Evolutionary conservation across 2,797 vertebrate genomes (phyloP).

Genomic region (Sternotherus odoratus): DNA sequence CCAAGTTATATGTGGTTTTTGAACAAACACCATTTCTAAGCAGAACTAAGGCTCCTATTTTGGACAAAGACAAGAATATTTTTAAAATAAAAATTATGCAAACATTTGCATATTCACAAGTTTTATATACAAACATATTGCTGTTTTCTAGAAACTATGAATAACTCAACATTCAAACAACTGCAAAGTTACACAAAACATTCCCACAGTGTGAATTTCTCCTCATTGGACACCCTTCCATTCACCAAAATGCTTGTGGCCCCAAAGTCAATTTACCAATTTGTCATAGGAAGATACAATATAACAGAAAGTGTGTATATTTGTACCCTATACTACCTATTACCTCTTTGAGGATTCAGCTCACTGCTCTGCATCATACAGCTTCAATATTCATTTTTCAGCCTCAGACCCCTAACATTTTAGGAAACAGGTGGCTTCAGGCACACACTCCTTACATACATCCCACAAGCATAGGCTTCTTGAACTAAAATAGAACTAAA

Average conservation of each 20-base stretch:
- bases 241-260: neutral
- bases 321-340: neutral
- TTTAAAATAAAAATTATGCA: neutral
- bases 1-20: neutral
- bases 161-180: neutral
- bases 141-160: neutral
- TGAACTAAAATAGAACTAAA: conserved; percentile 72
- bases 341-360: neutral
- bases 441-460: conserved; percentile 19
- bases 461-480: conserved; percentile 42
- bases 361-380: fast-evolving
- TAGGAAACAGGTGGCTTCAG: conserved; percentile 33
- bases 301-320: neutral
- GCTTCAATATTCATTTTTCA: neutral
- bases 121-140: neutral
- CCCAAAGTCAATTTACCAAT: neutral
- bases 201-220: neutral
- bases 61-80: neutral
- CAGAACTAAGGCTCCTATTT: neutral
- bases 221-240: fast-evolving
- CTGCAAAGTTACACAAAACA: neutral
- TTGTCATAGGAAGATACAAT: neutral
- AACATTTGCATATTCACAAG: neutral
- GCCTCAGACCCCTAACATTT: conserved; percentile 2
- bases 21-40: neutral